Conservation (phyloP, 2,797 vertebrate species). For the Bovichtus diacanthus region DNA sequence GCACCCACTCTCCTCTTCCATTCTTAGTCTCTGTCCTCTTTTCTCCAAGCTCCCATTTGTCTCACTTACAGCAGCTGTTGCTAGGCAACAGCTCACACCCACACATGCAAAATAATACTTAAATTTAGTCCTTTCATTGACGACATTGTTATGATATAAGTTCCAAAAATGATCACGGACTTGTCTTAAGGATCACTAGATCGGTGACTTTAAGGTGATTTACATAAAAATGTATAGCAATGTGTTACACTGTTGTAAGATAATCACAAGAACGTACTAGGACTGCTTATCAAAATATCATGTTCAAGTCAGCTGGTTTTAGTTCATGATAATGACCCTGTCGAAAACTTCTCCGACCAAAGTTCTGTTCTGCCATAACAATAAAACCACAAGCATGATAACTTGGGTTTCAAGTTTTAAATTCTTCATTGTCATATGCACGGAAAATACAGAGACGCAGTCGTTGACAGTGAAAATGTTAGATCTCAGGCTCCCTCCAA, state of each 20-base stretch:
- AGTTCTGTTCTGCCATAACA: not conserved
- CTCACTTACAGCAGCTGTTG: constrained; percentile 54
- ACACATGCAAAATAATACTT: constrained; percentile 54
- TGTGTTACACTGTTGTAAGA: not conserved
- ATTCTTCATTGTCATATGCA: too few species aligned
- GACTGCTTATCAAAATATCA: not conserved
- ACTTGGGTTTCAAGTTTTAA: too few species aligned
- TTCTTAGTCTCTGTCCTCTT: constrained; percentile 48
- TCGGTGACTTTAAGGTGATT: not conserved
- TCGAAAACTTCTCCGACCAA: not conserved
- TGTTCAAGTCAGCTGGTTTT: constrained; percentile 11
- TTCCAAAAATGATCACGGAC: not conserved
- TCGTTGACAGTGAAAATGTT: too few species aligned
- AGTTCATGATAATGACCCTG: not conserved
- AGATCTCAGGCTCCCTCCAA: too few species aligned
- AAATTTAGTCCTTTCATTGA: constrained; percentile 36
- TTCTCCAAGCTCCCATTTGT: constrained; percentile 33
- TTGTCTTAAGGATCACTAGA: not conserved
- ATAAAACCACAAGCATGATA: constrained; percentile 1
- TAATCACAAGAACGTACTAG: not conserved
- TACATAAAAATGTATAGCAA: rapidly evolving
- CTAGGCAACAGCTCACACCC: constrained; percentile 69
- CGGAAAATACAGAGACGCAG: too few species aligned
- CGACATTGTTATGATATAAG: constrained; percentile 34
- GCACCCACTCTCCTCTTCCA: constrained; percentile 25